phyloP scores from a whole-genome alignment of 2,113 vertebrate genomes.

The Climacteris rufus region DNA sequence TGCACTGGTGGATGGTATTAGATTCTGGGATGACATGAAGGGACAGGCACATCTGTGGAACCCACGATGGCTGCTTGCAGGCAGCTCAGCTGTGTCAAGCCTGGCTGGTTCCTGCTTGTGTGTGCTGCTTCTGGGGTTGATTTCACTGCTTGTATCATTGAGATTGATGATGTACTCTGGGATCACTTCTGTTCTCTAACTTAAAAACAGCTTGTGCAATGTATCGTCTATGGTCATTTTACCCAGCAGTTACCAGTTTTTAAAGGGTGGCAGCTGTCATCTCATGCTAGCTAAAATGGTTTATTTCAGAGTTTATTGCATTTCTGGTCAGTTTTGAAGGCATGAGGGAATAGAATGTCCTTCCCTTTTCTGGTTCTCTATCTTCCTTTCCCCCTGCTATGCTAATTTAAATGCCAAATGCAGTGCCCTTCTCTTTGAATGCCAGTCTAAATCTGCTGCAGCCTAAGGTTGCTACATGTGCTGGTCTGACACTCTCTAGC shows the following conservation, averaged over 20 bases:
- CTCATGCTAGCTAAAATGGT: background rate
- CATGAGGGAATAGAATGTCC: background rate
- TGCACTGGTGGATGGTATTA: background rate
- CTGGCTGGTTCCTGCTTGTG: background rate
- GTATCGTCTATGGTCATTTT: background rate
- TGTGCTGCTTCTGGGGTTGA: background rate
- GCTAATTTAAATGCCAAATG: background rate
- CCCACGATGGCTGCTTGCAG: fast-evolving
- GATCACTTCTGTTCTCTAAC: background rate
- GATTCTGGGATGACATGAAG: background rate
- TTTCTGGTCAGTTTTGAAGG: background rate
- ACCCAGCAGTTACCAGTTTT: background rate
- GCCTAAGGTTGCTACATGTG: background rate
- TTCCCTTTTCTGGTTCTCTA: background rate
- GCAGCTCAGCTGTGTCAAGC: background rate
- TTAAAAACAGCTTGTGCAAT: background rate
- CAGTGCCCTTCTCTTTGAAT: background rate
- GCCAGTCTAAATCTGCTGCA: background rate
- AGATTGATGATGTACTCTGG: background rate
- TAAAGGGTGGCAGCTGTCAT: background rate
- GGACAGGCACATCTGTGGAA: background rate
- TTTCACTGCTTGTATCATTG: background rate
- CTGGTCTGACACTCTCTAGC: background rate
- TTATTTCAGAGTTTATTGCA: background rate
- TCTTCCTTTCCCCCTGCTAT: background rate